A percentile compares a stretch with the other conserved stretches of the same genome.
phyloP scores from a whole-genome alignment of 2,113 vertebrate genomes.

The Paratilapia polleni region DNA sequence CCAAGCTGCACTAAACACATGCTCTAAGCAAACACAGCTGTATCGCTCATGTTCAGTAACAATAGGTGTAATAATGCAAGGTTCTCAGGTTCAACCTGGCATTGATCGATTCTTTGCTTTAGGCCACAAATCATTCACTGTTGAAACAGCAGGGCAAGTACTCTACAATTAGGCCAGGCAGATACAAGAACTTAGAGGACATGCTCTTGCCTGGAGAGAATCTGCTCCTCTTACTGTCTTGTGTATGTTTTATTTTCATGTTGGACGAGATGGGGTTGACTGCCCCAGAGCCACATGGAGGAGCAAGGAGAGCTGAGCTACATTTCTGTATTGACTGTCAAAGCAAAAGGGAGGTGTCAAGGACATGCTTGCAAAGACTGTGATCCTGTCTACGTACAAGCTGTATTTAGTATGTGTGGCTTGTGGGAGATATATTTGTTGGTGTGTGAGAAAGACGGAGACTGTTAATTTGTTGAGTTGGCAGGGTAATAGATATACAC shows the following conservation, averaged over 20 bases:
- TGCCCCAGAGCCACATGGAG: conserved; percentile 32
- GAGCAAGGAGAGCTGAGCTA: conserved; percentile 10
- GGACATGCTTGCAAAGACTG: conserved; percentile 34
- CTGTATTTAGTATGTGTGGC: conserved; percentile 43
- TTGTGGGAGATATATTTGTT: conserved; percentile 41
- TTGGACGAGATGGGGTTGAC: neutral
- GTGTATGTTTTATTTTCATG: conserved; percentile 27
- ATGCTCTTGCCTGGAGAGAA: conserved; percentile 62
- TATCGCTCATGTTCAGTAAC: conserved; percentile 25
- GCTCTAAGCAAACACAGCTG: conserved; percentile 29
- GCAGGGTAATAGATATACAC: conserved; percentile 65
- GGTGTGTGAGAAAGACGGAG: conserved; percentile 21
- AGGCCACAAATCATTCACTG: conserved; percentile 60
- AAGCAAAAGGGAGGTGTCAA: conserved; percentile 56
- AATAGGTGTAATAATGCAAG: conserved; percentile 42
- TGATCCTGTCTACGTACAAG: conserved; percentile 20
- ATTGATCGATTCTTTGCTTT: conserved; percentile 60
- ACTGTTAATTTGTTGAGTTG: conserved; percentile 64
- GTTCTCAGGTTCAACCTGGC: conserved; percentile 57
- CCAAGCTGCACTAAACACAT: conserved; percentile 40
- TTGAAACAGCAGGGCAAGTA: conserved; percentile 48
- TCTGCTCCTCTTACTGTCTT: conserved; percentile 25
- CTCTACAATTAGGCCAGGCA: conserved; percentile 60
- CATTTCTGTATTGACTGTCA: conserved; percentile 20
- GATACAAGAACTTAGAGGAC: conserved; percentile 51